Percentiles rank a stretch among this genome's conserved stretches.
phyloP scores from a whole-genome alignment of 1,140 invertebrate species.

The Amyelois transitella region DNA sequence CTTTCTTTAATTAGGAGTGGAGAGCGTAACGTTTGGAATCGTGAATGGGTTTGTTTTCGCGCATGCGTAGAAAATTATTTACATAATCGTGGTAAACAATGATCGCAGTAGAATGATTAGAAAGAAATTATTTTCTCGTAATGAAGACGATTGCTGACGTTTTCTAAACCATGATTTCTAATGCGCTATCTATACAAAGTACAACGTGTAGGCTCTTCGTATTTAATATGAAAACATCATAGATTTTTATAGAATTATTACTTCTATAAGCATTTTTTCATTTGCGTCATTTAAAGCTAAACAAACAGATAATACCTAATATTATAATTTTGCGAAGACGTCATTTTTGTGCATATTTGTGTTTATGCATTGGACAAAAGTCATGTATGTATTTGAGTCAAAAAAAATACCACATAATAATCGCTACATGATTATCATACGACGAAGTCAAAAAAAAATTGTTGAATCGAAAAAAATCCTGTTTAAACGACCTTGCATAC shows the following conservation, averaged over 20 bases:
- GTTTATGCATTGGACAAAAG: neutral
- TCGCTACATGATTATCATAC: neutral
- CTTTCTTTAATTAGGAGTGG: constrained; percentile 11
- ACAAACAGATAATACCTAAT: too few relatives aligned
- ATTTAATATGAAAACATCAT: too few relatives aligned
- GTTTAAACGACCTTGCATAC: constrained; percentile 15
- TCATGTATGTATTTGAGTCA: neutral
- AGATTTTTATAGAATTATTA: too few relatives aligned
- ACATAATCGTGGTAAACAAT: constrained; percentile 5
- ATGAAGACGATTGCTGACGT: neutral
- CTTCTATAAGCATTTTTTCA: too few relatives aligned
- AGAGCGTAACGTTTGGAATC: constrained; percentile 9
- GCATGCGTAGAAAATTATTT: neutral
- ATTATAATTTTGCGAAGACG: too few relatives aligned
- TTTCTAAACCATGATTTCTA: too few relatives aligned
- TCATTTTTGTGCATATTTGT: too few relatives aligned
- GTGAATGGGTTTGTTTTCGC: constrained; percentile 1
- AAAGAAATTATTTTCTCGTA: neutral
- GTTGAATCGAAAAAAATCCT: constrained; percentile 5
- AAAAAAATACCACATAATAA: neutral
- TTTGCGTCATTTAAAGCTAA: too few relatives aligned
- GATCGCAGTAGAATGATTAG: neutral
- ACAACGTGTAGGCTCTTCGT: too few relatives aligned
- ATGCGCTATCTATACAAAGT: too few relatives aligned
- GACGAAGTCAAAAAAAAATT: neutral